phyloP scores from a whole-genome alignment of 2,113 vertebrate species.

The Paramisgurnus dabryanus region DNA sequence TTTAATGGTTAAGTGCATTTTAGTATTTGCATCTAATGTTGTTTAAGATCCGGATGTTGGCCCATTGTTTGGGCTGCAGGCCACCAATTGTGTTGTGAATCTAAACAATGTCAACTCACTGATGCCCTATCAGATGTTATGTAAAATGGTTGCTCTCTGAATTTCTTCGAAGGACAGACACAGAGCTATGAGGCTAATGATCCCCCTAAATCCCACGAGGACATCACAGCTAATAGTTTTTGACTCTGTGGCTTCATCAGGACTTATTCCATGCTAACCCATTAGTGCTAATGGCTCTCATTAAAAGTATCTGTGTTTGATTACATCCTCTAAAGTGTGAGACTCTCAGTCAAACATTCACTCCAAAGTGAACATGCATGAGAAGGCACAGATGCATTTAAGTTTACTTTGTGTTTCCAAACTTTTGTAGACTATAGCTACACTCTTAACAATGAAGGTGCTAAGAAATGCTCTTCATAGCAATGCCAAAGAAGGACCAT shows the following conservation, averaged over 20 bases:
- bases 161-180: slow-evolving; percentile 20
- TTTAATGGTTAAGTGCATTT: too few relatives aligned
- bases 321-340: slow-evolving; percentile 66
- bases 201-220: slow-evolving; percentile 29
- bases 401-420: background rate
- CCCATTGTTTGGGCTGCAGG: background rate
- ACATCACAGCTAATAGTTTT: slow-evolving; percentile 55
- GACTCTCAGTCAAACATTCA: slow-evolving; percentile 31
- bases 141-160: background rate
- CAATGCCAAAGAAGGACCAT: too few relatives aligned
- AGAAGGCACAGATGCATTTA: background rate
- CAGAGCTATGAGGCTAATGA: slow-evolving; percentile 36
- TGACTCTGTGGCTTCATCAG: slow-evolving; percentile 62
- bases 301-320: slow-evolving; percentile 64
- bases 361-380: background rate
- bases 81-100: background rate
- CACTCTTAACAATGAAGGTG: too few relatives aligned
- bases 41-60: too few relatives aligned
- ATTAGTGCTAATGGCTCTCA: slow-evolving; percentile 67
- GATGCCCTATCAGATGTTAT: background rate
- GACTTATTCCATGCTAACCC: slow-evolving; percentile 59
- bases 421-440: background rate
- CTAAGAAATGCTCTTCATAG: too few relatives aligned
- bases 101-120: background rate
- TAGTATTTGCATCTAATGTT: too few relatives aligned